Conservation (phyloP, 2,797 vertebrate species). For the Sternotherus odoratus region DNA sequence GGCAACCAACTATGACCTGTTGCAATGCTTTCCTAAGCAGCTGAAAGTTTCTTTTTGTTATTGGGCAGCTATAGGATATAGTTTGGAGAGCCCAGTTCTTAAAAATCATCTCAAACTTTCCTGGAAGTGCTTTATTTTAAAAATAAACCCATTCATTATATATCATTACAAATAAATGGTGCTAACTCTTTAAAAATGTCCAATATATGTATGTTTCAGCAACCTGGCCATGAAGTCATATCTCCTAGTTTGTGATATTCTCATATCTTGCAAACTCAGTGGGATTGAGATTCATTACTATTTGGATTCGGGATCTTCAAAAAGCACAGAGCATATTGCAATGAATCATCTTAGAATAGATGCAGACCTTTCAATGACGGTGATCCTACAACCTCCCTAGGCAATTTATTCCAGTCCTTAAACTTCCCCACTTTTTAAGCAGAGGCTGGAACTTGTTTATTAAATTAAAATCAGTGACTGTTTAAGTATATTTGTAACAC, state of each 20-base stretch:
- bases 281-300: background rate
- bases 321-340: background rate
- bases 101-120: background rate
- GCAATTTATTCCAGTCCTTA: too few relatives aligned
- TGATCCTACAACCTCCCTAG: too few relatives aligned
- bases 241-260: background rate
- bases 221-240: background rate
- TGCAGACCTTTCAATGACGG: background rate
- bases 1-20: background rate
- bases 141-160: background rate
- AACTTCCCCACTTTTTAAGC: background rate
- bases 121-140: background rate
- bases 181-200: background rate
- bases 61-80: background rate
- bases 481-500: background rate
- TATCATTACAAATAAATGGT: background rate
- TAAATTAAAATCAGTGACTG: background rate
- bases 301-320: background rate
- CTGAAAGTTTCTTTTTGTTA: background rate
- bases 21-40: background rate
- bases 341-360: background rate
- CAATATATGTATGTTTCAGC: background rate
- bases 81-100: background rate
- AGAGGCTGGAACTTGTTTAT: background rate
- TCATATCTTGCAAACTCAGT: background rate